Conservation (phyloP, 1,140 invertebrate genomes). For the Rhyzopertha dominica region DNA sequence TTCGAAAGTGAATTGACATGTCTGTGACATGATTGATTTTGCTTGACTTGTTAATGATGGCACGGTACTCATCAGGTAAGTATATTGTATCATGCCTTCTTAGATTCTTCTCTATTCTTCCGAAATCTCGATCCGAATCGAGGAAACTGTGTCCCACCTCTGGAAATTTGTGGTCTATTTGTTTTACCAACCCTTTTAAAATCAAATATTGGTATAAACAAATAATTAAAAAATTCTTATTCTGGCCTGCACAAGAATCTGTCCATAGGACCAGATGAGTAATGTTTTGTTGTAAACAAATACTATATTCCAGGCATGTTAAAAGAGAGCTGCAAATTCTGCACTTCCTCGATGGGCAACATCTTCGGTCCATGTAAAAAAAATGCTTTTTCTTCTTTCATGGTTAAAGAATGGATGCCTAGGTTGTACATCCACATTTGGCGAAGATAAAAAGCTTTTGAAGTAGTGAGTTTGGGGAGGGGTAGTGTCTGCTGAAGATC, state of each 20-base stretch:
- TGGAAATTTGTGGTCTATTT: slow-evolving; percentile 27
- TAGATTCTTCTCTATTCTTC: slow-evolving; percentile 24
- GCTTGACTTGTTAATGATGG: slow-evolving; percentile 19
- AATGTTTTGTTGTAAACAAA: too few relatives aligned
- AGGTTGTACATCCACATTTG: slow-evolving; percentile 9
- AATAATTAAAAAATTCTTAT: slow-evolving; percentile 25
- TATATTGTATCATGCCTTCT: slow-evolving; percentile 16
- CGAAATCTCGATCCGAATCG: slow-evolving; percentile 27
- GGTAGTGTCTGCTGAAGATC: too few relatives aligned
- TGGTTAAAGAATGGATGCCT: slow-evolving; percentile 16
- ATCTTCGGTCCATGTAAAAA: slow-evolving; percentile 23
- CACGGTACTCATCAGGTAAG: slow-evolving; percentile 18
- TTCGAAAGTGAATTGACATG: too few relatives aligned
- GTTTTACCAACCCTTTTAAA: slow-evolving; percentile 11
- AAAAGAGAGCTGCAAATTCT: slow-evolving; percentile 16
- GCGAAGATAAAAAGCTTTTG: slow-evolving; percentile 9
- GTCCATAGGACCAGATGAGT: slow-evolving; percentile 21
- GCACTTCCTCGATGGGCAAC: slow-evolving; percentile 15
- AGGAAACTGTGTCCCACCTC: slow-evolving; percentile 22
- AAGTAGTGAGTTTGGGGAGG: too few relatives aligned
- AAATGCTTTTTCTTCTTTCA: slow-evolving; percentile 5
- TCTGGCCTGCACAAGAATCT: slow-evolving; percentile 25
- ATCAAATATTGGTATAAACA: slow-evolving; percentile 20
- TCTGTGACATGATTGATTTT: too few relatives aligned
- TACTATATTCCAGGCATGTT: too few relatives aligned